A percentile compares a stretch with the other conserved stretches of the same genome.
These are phyloP conservation scores for Epinephelus coioides DNA, from an alignment of 2,797 vertebrate species.

Conservation along the genomic window DNA sequence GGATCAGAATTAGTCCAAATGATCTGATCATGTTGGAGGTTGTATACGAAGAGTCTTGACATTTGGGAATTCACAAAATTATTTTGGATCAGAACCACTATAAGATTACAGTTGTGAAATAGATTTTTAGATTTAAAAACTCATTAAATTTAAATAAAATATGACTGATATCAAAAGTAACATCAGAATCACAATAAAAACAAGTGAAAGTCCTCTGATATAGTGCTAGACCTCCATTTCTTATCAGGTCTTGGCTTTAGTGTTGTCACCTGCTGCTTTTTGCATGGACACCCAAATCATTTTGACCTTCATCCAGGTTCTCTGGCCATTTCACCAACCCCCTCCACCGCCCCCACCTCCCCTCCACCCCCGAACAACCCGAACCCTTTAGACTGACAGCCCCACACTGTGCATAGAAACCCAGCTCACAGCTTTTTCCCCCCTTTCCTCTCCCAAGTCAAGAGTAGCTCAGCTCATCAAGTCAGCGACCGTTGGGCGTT, in stretches of 20 bases:
- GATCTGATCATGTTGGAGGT: too few species aligned
- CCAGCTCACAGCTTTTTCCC: neutral
- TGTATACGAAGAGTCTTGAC: too few species aligned
- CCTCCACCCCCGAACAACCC: neutral
- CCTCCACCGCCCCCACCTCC: neutral
- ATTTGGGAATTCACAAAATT: too few species aligned
- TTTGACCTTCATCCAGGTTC: conserved; percentile 54
- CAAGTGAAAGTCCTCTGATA: neutral
- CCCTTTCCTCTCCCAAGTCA: conserved; percentile 36
- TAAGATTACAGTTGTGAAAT: too few species aligned
- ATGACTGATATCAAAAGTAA: too few species aligned
- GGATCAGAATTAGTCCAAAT: too few species aligned
- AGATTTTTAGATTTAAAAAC: too few species aligned
- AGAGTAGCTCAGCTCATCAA: conserved; percentile 76
- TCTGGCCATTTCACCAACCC: neutral
- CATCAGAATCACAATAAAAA: neutral
- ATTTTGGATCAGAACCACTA: too few species aligned
- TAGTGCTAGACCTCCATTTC: neutral
- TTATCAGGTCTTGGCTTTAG: conserved; percentile 16
- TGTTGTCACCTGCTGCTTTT: conserved; percentile 45
- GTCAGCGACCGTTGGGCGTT: conserved; percentile 88
- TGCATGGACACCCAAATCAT: conserved; percentile 41
- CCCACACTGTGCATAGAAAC: conserved; percentile 44
- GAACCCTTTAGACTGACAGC: conserved; percentile 21
- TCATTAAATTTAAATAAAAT: too few species aligned